A percentile compares a stretch with the other conserved stretches of the same genome.
These are phyloP conservation scores for Mola mola DNA, from an alignment of 2,113 vertebrate genomes.

Conservation along the genomic window DNA sequence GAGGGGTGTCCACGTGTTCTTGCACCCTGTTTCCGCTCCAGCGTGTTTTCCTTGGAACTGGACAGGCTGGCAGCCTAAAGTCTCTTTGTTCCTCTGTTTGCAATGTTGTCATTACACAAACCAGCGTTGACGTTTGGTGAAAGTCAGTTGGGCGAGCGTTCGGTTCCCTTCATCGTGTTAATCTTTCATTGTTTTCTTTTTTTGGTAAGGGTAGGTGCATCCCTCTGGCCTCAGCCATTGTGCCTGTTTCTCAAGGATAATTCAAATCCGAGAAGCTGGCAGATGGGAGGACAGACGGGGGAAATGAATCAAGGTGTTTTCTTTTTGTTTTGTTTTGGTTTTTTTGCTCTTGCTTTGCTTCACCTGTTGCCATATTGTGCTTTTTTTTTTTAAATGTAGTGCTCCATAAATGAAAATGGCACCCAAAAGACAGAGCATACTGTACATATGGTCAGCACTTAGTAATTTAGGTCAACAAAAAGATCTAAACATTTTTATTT, in stretches of 20 bases:
- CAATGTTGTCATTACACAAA: slow-evolving; percentile 57
- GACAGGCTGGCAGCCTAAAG: slow-evolving; percentile 31
- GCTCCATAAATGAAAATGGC: slow-evolving; percentile 32
- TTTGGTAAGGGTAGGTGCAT: slow-evolving; percentile 51
- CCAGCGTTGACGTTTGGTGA: slow-evolving; percentile 60
- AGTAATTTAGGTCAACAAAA: slow-evolving; percentile 36
- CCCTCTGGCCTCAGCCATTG: slow-evolving; percentile 51
- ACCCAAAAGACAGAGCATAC: slow-evolving; percentile 44
- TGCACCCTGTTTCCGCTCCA: slow-evolving; percentile 36
- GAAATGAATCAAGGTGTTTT: slow-evolving; percentile 15
- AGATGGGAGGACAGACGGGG: slow-evolving; percentile 14
- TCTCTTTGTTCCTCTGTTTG: slow-evolving; percentile 47
- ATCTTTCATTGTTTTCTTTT: slow-evolving; percentile 7
- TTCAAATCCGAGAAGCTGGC: slow-evolving; percentile 36
- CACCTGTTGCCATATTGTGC: slow-evolving; percentile 31
- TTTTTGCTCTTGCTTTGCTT: slow-evolving; percentile 57
- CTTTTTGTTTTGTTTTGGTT: slow-evolving; percentile 28
- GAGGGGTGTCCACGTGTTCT: slow-evolving; percentile 20
- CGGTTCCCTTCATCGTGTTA: slow-evolving; percentile 53
- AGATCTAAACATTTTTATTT: slow-evolving; percentile 31
- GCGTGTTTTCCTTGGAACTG: slow-evolving; percentile 24
- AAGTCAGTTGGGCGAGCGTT: slow-evolving; percentile 41
- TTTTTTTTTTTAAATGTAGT: slow-evolving; percentile 28
- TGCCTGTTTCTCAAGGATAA: slow-evolving; percentile 47
- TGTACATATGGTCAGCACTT: slow-evolving; percentile 42